phyloP scores from a whole-genome alignment of 1,140 invertebrate genomes.

The Apis florea region DNA sequence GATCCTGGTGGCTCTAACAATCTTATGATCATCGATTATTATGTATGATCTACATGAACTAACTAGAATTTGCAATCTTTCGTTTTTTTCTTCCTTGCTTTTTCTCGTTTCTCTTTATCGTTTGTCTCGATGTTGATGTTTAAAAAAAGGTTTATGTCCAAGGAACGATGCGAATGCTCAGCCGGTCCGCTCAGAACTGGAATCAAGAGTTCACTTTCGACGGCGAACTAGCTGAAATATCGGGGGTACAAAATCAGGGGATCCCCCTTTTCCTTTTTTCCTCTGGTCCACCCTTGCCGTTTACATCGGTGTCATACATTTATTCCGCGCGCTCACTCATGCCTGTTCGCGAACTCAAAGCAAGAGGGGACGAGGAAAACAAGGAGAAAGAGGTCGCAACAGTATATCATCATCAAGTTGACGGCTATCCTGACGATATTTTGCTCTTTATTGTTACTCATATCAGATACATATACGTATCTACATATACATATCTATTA shows the following conservation, averaged over 20 bases:
- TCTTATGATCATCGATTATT: conserved; percentile 25
- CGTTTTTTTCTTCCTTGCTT: neutral
- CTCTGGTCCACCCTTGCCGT: conserved; percentile 55
- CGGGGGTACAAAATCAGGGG: conserved; percentile 60
- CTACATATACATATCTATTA: neutral
- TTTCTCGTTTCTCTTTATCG: neutral
- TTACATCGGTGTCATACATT: conserved; percentile 46
- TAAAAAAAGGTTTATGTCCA: neutral
- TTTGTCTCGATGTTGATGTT: neutral
- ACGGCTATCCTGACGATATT: conserved; percentile 65
- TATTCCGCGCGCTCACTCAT: conserved; percentile 54
- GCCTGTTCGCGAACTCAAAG: conserved; percentile 6
- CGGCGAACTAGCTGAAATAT: conserved; percentile 54
- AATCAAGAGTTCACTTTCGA: conserved; percentile 51
- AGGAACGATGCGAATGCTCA: conserved; percentile 65
- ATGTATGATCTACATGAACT: neutral
- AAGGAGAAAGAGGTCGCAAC: conserved; percentile 63
- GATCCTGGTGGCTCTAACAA: conserved; percentile 27
- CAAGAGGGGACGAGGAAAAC: conserved; percentile 43
- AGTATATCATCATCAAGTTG: conserved; percentile 79
- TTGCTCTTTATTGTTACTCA: conserved; percentile 31
- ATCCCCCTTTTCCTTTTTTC: conserved; percentile 66
- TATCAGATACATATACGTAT: neutral
- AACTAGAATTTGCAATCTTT: neutral
- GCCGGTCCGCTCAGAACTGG: conserved; percentile 74